Percentiles rank a stretch among this genome's conserved stretches.
phyloP scores from a whole-genome alignment of 2,888 invertebrate species.

The Eilema sororculum region DNA sequence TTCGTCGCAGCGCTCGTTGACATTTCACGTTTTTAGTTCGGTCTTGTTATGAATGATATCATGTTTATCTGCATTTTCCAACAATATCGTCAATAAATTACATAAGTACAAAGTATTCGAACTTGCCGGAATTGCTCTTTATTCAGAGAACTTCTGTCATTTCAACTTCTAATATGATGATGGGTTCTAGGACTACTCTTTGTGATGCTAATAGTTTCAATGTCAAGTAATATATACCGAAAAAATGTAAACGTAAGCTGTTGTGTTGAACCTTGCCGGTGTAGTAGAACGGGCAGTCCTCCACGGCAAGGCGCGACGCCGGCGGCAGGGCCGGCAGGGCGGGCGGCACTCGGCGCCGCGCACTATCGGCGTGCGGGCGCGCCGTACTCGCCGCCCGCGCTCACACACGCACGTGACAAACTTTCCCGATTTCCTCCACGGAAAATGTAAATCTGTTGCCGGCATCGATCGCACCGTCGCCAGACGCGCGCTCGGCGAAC shows the following conservation, averaged over 20 bases:
- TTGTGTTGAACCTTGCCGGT: constrained; percentile 37
- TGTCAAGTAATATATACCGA: constrained; percentile 67
- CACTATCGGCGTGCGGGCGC: constrained; percentile 85
- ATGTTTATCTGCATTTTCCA: constrained; percentile 62
- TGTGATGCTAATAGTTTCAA: constrained; percentile 50
- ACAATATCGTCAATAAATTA: constrained; percentile 53
- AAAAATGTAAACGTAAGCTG: constrained; percentile 61
- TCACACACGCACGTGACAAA: constrained; percentile 79
- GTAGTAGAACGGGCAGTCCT: constrained; percentile 43
- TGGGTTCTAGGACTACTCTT: constrained; percentile 18
- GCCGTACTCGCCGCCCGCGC: constrained; percentile 77
- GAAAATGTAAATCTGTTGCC: constrained; percentile 86
- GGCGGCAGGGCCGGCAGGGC: constrained; percentile 70
- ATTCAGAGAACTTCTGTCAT: constrained; percentile 17
- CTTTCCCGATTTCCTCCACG: constrained; percentile 84
- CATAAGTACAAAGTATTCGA: constrained; percentile 24
- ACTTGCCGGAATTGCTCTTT: constrained; percentile 20
- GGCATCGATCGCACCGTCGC: constrained; percentile 82
- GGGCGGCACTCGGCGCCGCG: constrained; percentile 85
- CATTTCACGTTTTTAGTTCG: constrained; percentile 51
- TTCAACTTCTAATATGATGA: constrained; percentile 19
- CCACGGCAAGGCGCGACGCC: constrained; percentile 47
- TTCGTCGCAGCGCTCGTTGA: constrained; percentile 55
- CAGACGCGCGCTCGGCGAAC: constrained; percentile 76
- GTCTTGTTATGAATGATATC: constrained; percentile 54